Evolutionary conservation across 1,140 invertebrate genomes (phyloP), one percentile per base, ranked within the genome.

Genomic region (Ptiloglossa arizonensis): DNA sequence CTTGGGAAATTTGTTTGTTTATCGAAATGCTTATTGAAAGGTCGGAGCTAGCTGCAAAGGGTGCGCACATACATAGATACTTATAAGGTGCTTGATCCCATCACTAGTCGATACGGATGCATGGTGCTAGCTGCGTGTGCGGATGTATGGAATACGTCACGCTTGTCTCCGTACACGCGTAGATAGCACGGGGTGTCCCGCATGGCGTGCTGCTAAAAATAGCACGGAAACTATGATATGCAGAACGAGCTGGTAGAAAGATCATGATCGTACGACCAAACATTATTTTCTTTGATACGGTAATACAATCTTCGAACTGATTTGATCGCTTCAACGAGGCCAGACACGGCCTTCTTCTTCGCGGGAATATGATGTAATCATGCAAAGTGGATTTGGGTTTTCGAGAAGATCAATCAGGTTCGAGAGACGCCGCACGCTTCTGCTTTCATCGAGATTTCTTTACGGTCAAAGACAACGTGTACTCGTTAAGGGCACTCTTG

Each of bases 301-400:
- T 22, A 52, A 22, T 22, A 24, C 50, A 52, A 52, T 52, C 50
- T 52, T 52, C 48, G 48, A n/a, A 6, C 19, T n/a, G 48, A 50
- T 50, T 50, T n/a, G 50, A 52, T 52, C 50, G n/a, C 5, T n/a
- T 6, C 17, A 13, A 41, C 41, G 41, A 41, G 6, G 46, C 46
- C 19, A 52, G 50, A n/a, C 50, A n/a, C 8, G 50, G 15, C 50
- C 0, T 1, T 9, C 50, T 1, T 52, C n/a, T 8, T 52, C 50
- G n/a, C n/a, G 50, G 50, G 6, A 52, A 52, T 22, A 24, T n/a
- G 50, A 52, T 52, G n/a, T 52, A 52, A 52, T 52, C 50, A 52
- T 52, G 50, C 50, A 52, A 52, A 52, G 50, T 52, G 50, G 50
- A 52, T 24, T 52, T 11, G 8, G n/a, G n/a, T n/a, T 24, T 24